Percentiles rank a stretch among this genome's conserved stretches.
These are phyloP conservation scores for Melierax canorus DNA, from an alignment of 2,113 vertebrate genomes.

Conservation along the genomic window DNA sequence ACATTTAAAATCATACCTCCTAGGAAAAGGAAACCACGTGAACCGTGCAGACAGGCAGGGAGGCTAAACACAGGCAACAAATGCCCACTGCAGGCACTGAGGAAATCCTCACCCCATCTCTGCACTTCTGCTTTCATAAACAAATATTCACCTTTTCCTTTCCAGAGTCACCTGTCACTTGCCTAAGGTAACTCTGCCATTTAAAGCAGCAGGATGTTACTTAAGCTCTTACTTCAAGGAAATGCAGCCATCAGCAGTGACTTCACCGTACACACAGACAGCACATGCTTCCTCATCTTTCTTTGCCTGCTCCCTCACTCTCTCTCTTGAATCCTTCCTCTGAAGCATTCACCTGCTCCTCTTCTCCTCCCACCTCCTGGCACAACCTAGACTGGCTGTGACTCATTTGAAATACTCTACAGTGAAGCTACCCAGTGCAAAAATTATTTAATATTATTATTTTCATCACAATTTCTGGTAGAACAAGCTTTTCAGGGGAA, in stretches of 20 bases:
- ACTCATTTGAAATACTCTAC: neutral
- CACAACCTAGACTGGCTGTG: neutral
- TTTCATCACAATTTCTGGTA: neutral
- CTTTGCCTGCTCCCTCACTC: neutral
- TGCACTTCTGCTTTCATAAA: neutral
- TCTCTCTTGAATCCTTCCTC: neutral
- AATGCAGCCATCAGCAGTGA: neutral
- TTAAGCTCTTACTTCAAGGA: neutral
- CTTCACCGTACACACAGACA: neutral
- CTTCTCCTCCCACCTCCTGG: neutral
- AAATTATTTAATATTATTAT: neutral
- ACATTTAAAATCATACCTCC: neutral
- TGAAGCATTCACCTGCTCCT: constrained; percentile 12
- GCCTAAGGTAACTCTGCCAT: neutral
- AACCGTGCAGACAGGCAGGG: neutral
- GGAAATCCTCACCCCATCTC: neutral
- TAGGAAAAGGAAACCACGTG: neutral
- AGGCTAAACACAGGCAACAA: neutral
- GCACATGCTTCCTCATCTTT: neutral
- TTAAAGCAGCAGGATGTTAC: neutral
- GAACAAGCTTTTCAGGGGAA: neutral
- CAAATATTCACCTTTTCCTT: neutral
- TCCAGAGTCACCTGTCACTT: neutral
- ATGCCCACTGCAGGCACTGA: neutral
- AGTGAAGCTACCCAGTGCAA: neutral